Evolutionary conservation across 2,113 vertebrate species (phyloP), one percentile per base, ranked within the genome.

Genomic region (Phoenicopterus ruber): DNA sequence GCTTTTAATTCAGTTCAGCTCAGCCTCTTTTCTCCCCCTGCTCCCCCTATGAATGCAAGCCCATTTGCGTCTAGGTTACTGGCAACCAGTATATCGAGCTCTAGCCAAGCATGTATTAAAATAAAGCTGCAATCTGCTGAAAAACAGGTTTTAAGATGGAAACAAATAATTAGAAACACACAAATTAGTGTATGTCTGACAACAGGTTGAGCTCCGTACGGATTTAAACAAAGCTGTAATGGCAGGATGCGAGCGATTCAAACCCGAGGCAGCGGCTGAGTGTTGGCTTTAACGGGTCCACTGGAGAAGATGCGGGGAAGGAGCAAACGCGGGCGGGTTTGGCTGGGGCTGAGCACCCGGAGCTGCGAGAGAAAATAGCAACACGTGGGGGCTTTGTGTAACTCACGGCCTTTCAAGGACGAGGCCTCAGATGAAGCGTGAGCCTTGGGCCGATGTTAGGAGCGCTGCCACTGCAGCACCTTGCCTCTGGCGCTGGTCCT

Each of bases 81-180:
- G 96, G 95, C 94, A 96, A 94, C 79, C 17, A 40, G 80, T 36
- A 22, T 79, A 81, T 71, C 47, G 10, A 83, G 57, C 90, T 92
- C 77, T 55, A 95, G 94, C 96, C 96, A 97, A 96, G 40, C 42
- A 11, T 74, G 69, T 88, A 84, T 88, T 92, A 94, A 94, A 96
- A 94, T 85, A 93, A 94, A 95, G 52, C 92, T 91, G 92, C 95
- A 94, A 88, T 95, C 86, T 96, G 96, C 90, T 81, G 92, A 92
- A 96, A 95, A 95, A 52, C 92, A 94, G 95, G 90, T 96, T 96
- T 96, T 92, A 94, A 96, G 83, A 96, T 71, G 90, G 96, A 97
- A 97, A 96, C 96, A 97, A 96, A 96, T 94, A 96, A 95, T 94
- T 94, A 93, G 88, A 93, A 96, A 88, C 79, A 93, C 72, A 63